Conservation (phyloP, 2,113 vertebrate species). For the Lycaon pictus region DNA sequence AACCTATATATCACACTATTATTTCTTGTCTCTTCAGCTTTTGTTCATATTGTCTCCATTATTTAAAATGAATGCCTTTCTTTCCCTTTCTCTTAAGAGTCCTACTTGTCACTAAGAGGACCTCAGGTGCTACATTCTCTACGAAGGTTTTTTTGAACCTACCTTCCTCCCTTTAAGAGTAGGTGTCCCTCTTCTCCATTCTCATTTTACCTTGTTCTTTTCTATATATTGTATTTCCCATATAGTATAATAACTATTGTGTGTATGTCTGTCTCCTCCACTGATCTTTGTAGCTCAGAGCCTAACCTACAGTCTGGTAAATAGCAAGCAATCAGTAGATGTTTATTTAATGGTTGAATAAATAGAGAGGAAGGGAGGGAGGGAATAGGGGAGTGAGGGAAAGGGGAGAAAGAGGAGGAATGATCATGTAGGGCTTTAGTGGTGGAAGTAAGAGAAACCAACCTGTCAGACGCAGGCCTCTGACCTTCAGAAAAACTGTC, state of each 20-base stretch:
- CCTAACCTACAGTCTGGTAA: not conserved
- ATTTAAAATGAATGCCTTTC: not conserved
- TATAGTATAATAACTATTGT: not conserved
- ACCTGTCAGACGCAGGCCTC: not conserved
- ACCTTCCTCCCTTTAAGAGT: not conserved
- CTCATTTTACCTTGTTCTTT: not conserved
- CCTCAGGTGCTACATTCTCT: not conserved
- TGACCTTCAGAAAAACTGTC: conserved; percentile 16
- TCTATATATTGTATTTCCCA: not conserved
- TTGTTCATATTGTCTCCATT: not conserved
- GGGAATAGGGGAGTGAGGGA: not conserved
- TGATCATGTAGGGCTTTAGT: not conserved
- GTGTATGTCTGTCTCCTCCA: not conserved
- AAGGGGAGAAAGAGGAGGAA: not conserved
- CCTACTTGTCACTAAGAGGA: not conserved
- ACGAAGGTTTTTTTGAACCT: not conserved
- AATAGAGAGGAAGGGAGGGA: not conserved
- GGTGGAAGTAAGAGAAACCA: not conserved
- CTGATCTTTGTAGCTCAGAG: not conserved
- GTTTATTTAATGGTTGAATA: not conserved
- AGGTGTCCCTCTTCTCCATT: not conserved
- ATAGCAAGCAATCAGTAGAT: not conserved
- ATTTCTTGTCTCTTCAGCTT: not conserved
- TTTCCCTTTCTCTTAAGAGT: not conserved
- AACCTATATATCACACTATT: not conserved